Evolutionary conservation across 2,113 vertebrate species (phyloP).

Genomic region (Pterocles gutturalis): DNA sequence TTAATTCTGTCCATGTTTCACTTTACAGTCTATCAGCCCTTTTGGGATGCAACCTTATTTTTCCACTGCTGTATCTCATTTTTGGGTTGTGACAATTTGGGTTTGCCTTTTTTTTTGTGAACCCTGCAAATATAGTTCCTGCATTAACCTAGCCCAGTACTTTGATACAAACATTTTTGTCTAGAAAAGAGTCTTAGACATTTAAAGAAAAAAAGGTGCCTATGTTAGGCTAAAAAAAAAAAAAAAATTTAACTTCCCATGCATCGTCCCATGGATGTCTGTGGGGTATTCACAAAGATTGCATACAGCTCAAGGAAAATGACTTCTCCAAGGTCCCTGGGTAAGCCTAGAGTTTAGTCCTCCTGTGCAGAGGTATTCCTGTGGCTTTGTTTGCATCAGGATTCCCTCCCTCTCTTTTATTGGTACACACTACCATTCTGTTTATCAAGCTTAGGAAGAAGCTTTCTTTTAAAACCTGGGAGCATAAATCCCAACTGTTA

Average conservation of each 20-base stretch:
- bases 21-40: neutral
- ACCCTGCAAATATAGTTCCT: neutral
- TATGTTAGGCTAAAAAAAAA: neutral
- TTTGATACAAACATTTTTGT: neutral
- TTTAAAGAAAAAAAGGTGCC: neutral
- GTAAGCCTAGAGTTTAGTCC: neutral
- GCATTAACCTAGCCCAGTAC: neutral
- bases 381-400: neutral
- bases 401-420: neutral
- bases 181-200: neutral
- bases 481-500: constrained; percentile 59
- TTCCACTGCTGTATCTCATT: neutral
- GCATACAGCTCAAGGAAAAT: neutral
- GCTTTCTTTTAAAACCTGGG: constrained; percentile 50
- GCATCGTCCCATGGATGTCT: neutral
- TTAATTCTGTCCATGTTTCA: neutral
- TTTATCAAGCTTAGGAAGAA: neutral
- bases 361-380: too few species aligned
- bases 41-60: neutral
- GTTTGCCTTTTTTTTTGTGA: neutral
- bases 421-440: neutral
- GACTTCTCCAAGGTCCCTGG: neutral
- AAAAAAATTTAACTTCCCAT: neutral
- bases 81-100: neutral
- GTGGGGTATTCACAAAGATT: neutral